Conservation (phyloP, 2,797 vertebrate genomes). For the Microcaecilia unicolor region DNA sequence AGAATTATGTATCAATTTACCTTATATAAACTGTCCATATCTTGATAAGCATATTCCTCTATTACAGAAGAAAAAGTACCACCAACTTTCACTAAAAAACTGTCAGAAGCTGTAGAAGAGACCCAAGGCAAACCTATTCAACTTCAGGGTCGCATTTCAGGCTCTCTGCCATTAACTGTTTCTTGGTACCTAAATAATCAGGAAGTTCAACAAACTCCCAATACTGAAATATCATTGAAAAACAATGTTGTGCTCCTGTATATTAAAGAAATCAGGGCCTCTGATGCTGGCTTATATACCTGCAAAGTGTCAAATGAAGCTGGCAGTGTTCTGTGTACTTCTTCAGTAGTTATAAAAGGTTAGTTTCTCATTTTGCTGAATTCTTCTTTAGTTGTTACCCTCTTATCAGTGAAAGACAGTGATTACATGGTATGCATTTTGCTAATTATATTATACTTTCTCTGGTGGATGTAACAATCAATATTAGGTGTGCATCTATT, state of each 20-base stretch:
- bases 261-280: slow-evolving; percentile 60
- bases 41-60: too few species aligned
- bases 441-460: too few species aligned
- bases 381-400: too few species aligned
- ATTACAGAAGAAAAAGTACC: slow-evolving; percentile 80
- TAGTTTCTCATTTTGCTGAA: too few species aligned
- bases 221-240: slow-evolving; percentile 81
- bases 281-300: slow-evolving; percentile 74
- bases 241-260: slow-evolving; percentile 73
- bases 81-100: slow-evolving; percentile 88
- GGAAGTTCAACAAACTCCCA: slow-evolving; percentile 70
- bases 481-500: too few species aligned
- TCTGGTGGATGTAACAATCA: too few species aligned
- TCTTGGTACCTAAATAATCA: slow-evolving; percentile 79
- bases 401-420: too few species aligned
- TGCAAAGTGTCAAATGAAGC: slow-evolving; percentile 86
- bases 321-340: slow-evolving; percentile 65
- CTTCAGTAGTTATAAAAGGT: slow-evolving; percentile 81
- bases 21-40: too few species aligned
- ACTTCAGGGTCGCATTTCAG: slow-evolving; percentile 80
- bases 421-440: too few species aligned
- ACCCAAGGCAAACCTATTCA: slow-evolving; percentile 80
- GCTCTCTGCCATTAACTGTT: slow-evolving; percentile 82
- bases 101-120: slow-evolving; percentile 81
- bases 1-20: too few species aligned